Conservation (phyloP, 1,140 invertebrate genomes). For the Papilio machaon region DNA sequence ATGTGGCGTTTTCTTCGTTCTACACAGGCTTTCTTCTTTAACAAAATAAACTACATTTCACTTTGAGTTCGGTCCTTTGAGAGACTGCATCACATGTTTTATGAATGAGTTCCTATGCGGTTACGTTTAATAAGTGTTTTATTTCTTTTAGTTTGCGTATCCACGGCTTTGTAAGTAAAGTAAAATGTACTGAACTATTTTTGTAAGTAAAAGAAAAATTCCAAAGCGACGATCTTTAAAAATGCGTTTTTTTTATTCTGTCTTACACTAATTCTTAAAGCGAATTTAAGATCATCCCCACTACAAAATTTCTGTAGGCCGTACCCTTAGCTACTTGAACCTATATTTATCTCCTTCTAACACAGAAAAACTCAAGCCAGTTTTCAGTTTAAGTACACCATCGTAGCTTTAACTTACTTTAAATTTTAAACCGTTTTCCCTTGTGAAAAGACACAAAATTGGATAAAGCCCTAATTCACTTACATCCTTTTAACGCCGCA, state of each 20-base stretch:
- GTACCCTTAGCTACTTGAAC: slow-evolving; percentile 77
- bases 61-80: slow-evolving; percentile 76
- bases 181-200: background rate
- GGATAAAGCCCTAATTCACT: slow-evolving; percentile 25
- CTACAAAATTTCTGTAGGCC: slow-evolving; percentile 69
- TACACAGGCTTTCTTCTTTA: slow-evolving; percentile 77
- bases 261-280: slow-evolving; percentile 61
- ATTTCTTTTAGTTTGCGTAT: slow-evolving; percentile 19
- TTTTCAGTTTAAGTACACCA: slow-evolving; percentile 61
- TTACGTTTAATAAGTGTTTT: slow-evolving; percentile 47
- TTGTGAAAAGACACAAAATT: slow-evolving; percentile 42
- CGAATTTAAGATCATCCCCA: slow-evolving; percentile 80
- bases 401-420: slow-evolving; percentile 40
- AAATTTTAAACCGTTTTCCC: slow-evolving; percentile 37
- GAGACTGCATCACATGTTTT: slow-evolving; percentile 73
- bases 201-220: slow-evolving; percentile 44
- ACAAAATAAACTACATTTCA: slow-evolving; percentile 80
- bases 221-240: slow-evolving; percentile 23
- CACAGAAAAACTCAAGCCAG: slow-evolving; percentile 73
- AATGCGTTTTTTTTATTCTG: slow-evolving; percentile 44
- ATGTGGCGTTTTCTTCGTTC: slow-evolving; percentile 74
- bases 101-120: slow-evolving; percentile 73
- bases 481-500: slow-evolving; percentile 42
- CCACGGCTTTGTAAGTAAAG: too few species aligned
- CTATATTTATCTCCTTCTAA: slow-evolving; percentile 71